A percentile compares a stretch with the other conserved stretches of the same genome.
Evolutionary conservation across 92 coral and sea anemone genomes (phyloP).

Genomic region (Palythoa caribaeorum): DNA sequence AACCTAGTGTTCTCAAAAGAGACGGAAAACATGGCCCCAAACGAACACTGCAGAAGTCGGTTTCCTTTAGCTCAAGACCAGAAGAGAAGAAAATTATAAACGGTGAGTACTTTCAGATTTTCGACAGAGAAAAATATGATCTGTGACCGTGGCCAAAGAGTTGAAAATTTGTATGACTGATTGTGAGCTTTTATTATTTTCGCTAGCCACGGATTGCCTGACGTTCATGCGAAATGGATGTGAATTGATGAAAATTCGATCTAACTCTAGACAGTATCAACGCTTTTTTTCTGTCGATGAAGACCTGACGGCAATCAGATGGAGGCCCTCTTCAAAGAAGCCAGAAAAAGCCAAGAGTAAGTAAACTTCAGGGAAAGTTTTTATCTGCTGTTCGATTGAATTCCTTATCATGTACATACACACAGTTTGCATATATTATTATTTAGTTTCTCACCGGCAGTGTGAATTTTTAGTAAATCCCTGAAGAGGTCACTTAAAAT

Average conservation of each 20-base stretch:
- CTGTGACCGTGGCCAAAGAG: slow-evolving; percentile 26
- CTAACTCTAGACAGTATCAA: slow-evolving; percentile 92
- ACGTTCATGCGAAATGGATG: slow-evolving; percentile 97
- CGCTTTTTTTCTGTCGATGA: slow-evolving; percentile 92
- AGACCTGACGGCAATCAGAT: slow-evolving; percentile 81
- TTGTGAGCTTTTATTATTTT: slow-evolving; percentile 39
- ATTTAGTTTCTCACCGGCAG: slow-evolving; percentile 14
- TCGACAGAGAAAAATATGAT: neutral
- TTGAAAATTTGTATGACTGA: slow-evolving; percentile 44
- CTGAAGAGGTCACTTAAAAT: slow-evolving; percentile 24
- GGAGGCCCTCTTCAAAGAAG: slow-evolving; percentile 98
- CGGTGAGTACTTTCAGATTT: slow-evolving; percentile 70
- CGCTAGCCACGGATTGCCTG: slow-evolving; percentile 94
- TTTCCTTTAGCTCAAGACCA: slow-evolving; percentile 95
- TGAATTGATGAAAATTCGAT: slow-evolving; percentile 96
- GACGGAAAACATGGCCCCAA: slow-evolving; percentile 77
- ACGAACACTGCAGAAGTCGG: slow-evolving; percentile 91
- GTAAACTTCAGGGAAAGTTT: slow-evolving; percentile 46
- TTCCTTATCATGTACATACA: slow-evolving; percentile 9
- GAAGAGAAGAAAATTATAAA: slow-evolving; percentile 97
- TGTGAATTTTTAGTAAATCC: neutral
- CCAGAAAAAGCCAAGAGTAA: slow-evolving; percentile 98
- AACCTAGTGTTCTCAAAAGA: slow-evolving; percentile 92
- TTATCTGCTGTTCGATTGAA: slow-evolving; percentile 17
- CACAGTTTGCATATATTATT: neutral